phyloP scores from a whole-genome alignment of 2,888 invertebrate genomes.

The Plagodis pulveraria region DNA sequence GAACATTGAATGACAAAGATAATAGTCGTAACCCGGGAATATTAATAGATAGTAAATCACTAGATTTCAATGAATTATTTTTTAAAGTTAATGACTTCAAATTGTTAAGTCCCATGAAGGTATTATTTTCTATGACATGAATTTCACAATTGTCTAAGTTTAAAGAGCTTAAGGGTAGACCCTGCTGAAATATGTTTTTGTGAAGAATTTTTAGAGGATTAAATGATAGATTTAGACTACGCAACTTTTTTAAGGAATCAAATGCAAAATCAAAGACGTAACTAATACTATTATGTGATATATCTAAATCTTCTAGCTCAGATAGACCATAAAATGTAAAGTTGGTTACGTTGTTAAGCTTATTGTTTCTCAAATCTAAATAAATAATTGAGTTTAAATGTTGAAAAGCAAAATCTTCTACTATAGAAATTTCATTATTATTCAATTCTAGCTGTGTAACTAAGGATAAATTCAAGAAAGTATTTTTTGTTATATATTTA shows the following conservation, averaged over 20 bases:
- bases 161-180: conserved; percentile 89
- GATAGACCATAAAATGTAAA: conserved; percentile 90
- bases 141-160: conserved; percentile 91
- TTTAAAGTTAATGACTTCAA: conserved; percentile 92
- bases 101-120: conserved; percentile 90
- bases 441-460: conserved; percentile 91
- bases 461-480: conserved; percentile 90
- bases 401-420: conserved; percentile 92
- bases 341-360: conserved; percentile 87
- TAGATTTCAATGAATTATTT: conserved; percentile 88
- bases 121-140: conserved; percentile 89
- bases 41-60: conserved; percentile 88
- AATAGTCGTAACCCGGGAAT: conserved; percentile 90
- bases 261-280: conserved; percentile 90
- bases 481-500: conserved; percentile 87
- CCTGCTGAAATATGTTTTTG: conserved; percentile 90
- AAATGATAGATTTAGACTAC: conserved; percentile 91
- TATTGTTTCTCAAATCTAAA: conserved; percentile 91
- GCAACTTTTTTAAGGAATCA: conserved; percentile 90
- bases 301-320: conserved; percentile 91
- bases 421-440: conserved; percentile 91
- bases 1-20: conserved; percentile 91
- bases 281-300: conserved; percentile 89
- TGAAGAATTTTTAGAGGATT: conserved; percentile 90
- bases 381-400: conserved; percentile 90